A percentile compares a stretch with the other conserved stretches of the same genome.
Evolutionary conservation across 1,140 invertebrate genomes (phyloP).

Genomic region (Conus ventricosus): DNA sequence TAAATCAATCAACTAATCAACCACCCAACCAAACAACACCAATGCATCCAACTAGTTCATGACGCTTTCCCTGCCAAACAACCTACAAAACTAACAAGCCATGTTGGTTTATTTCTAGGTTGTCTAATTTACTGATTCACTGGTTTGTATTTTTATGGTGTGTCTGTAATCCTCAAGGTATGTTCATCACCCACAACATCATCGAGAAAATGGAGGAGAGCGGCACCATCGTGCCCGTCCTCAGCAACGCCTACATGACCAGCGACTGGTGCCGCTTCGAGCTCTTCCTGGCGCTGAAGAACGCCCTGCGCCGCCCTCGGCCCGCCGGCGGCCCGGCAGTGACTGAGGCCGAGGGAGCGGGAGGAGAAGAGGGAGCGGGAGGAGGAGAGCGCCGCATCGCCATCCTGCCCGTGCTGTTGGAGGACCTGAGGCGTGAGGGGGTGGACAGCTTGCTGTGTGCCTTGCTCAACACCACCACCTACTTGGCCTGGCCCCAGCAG

Average conservation of each 20-base stretch:
- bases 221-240: slow-evolving; percentile 10
- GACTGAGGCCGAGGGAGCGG: no score
- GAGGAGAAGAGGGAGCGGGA: no score
- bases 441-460: slow-evolving; percentile 32
- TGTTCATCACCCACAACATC: slow-evolving; percentile 29
- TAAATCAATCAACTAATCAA: no score
- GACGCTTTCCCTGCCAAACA: no score
- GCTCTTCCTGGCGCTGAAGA: slow-evolving; percentile 32
- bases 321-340: background rate
- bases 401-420: slow-evolving; percentile 30
- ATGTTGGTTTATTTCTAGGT: no score
- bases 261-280: slow-evolving; percentile 48
- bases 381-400: background rate
- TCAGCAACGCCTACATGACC: slow-evolving; percentile 38
- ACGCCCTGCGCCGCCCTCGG: background rate
- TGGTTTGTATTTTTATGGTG: background rate
- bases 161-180: slow-evolving; percentile 31
- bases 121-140: background rate
- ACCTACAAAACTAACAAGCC: no score
- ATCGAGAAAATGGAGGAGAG: no score
- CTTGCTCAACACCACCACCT: slow-evolving; percentile 37
- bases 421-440: slow-evolving; percentile 10
- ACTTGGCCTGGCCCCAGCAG: slow-evolving; percentile 26
- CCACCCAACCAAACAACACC: no score
- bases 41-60: no score